phyloP scores from a whole-genome alignment of 2,113 vertebrate genomes.

The Siniperca chuatsi region DNA sequence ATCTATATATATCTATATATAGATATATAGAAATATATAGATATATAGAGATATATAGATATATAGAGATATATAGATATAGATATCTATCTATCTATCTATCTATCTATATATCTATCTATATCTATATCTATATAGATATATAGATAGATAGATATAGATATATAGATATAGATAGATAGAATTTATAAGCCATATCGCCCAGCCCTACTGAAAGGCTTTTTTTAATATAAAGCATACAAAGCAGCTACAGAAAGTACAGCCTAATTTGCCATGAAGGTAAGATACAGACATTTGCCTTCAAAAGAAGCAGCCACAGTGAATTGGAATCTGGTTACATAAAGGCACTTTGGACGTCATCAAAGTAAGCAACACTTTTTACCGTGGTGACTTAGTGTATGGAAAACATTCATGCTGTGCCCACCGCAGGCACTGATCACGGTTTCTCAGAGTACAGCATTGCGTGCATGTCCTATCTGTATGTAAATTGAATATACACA shows the following conservation, averaged over 20 bases:
- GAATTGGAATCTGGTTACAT: neutral
- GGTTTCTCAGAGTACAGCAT: slow-evolving; percentile 6
- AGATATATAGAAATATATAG: no score
- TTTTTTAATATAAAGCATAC: neutral
- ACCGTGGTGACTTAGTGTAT: neutral
- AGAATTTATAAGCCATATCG: no score
- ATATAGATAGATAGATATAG: no score
- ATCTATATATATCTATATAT: no score
- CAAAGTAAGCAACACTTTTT: neutral
- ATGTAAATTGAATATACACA: slow-evolving; percentile 23
- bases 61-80: no score
- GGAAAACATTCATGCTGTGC: neutral
- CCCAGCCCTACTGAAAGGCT: neutral
- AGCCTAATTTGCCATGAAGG: neutral
- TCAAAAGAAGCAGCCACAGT: neutral
- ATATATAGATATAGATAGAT: no score
- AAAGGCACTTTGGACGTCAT: neutral
- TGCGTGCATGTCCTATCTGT: neutral
- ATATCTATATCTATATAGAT: no score
- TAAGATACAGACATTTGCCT: neutral
- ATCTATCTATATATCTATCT: no score
- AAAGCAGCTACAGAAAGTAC: neutral
- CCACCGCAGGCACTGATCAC: neutral
- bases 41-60: no score
- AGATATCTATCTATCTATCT: no score